phyloP scores from a whole-genome alignment of 2,113 vertebrate genomes.

The Sphyrna mokarran region DNA sequence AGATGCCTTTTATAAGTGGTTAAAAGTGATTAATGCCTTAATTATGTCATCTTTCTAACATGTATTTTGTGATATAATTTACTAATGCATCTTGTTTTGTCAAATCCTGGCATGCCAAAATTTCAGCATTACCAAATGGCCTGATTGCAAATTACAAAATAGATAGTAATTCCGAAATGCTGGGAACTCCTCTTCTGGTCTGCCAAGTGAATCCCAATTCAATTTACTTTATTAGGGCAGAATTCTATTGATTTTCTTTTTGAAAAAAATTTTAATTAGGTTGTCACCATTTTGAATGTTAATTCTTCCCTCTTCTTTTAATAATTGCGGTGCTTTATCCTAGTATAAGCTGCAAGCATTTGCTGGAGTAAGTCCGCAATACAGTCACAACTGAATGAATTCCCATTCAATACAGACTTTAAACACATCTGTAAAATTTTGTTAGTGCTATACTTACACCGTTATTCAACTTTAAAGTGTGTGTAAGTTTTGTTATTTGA shows the following conservation, averaged over 20 bases:
- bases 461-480: background rate
- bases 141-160: background rate
- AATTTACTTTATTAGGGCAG: background rate
- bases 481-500: background rate
- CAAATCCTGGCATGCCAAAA: background rate
- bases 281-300: background rate
- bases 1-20: background rate
- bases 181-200: background rate
- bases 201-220: background rate
- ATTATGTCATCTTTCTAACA: background rate
- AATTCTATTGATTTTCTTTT: background rate
- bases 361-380: background rate
- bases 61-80: background rate
- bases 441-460: background rate
- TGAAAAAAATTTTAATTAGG: background rate
- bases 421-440: background rate
- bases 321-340: background rate
- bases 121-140: background rate
- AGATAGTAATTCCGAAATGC: background rate
- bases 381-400: background rate
- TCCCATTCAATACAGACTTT: background rate
- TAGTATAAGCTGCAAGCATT: background rate
- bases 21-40: background rate
- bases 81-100: background rate
- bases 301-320: background rate